A percentile compares a stretch with the other conserved stretches of the same genome.
Conservation (phyloP, 2,888 invertebrate species). For the Pyrrhia umbra region DNA sequence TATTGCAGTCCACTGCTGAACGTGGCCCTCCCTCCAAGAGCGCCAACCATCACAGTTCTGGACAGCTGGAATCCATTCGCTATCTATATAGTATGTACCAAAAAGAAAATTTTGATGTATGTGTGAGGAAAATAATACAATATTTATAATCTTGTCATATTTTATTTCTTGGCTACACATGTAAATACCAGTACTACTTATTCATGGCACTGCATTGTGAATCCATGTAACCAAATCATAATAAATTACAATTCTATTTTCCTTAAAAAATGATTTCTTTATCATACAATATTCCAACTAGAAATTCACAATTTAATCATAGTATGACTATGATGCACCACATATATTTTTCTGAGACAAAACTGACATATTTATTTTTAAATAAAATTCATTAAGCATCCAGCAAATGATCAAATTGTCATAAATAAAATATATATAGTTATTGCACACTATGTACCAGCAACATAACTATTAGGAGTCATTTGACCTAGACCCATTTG, state of each 20-base stretch:
- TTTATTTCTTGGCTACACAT: slow-evolving; percentile 53
- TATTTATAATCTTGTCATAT: slow-evolving; percentile 24
- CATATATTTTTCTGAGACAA: slow-evolving; percentile 17
- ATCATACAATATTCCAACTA: slow-evolving; percentile 41
- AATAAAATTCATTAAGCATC: slow-evolving; percentile 45
- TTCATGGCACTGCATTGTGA: slow-evolving; percentile 55
- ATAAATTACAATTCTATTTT: slow-evolving; percentile 56
- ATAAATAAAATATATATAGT: slow-evolving; percentile 27
- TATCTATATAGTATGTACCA: too few relatives aligned
- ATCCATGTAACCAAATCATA: slow-evolving; percentile 47
- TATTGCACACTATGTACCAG: slow-evolving; percentile 69
- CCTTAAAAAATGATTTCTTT: slow-evolving; percentile 50
- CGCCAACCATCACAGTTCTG: too few relatives aligned
- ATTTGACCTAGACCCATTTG: slow-evolving; percentile 92
- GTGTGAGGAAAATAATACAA: slow-evolving; percentile 17
- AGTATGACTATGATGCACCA: slow-evolving; percentile 49
- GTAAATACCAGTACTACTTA: slow-evolving; percentile 45
- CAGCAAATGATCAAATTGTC: slow-evolving; percentile 27
- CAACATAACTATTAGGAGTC: slow-evolving; percentile 74
- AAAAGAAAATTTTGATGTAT: not conserved
- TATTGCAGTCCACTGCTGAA: too few relatives aligned
- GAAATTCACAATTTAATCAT: slow-evolving; percentile 29
- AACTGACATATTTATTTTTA: slow-evolving; percentile 27
- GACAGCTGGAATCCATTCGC: too few relatives aligned
- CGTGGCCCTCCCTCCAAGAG: too few relatives aligned